Conservation (phyloP, 2,888 invertebrate genomes). For the Drosophila ustulata region DNA sequence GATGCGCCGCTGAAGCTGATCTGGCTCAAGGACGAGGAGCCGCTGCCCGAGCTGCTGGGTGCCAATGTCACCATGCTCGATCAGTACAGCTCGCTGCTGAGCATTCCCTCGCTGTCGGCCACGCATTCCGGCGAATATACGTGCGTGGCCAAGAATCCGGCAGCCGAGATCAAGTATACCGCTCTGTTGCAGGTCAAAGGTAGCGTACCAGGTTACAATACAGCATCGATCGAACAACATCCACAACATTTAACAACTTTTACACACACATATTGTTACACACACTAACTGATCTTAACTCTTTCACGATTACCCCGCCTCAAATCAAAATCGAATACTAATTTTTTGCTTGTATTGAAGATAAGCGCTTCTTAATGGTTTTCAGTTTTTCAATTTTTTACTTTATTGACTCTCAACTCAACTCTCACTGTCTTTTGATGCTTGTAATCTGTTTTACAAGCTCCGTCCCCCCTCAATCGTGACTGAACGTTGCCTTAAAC, state of each 20-base stretch:
- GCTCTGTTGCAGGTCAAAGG: constrained; percentile 93
- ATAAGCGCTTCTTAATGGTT: constrained; percentile 79
- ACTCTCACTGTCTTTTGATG: constrained; percentile 45
- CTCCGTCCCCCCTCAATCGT: constrained; percentile 30
- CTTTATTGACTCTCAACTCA: constrained; percentile 42
- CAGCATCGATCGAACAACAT: constrained; percentile 20
- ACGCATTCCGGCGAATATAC: constrained; percentile 92
- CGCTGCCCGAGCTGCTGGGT: constrained; percentile 88
- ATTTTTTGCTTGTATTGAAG: constrained; percentile 69
- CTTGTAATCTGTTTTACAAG: constrained; percentile 48
- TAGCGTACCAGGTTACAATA: constrained; percentile 86
- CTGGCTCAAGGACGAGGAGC: constrained; percentile 93
- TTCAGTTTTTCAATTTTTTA: constrained; percentile 61
- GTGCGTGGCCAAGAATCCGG: constrained; percentile 92
- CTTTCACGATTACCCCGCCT: constrained; percentile 66
- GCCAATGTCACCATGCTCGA: constrained; percentile 91
- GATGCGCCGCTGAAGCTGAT: constrained; percentile 92
- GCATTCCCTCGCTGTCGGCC: constrained; percentile 91
- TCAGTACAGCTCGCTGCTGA: constrained; percentile 91
- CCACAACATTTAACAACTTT: constrained; percentile 16
- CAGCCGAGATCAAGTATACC: constrained; percentile 92
- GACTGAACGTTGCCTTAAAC: constrained; percentile 69
- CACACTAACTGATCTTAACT: constrained; percentile 38
- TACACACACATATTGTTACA: constrained; percentile 23
- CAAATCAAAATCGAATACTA: constrained; percentile 27